Evolutionary conservation across 1,140 invertebrate species (phyloP).

Genomic region (Propsilocerus akamusi): DNA sequence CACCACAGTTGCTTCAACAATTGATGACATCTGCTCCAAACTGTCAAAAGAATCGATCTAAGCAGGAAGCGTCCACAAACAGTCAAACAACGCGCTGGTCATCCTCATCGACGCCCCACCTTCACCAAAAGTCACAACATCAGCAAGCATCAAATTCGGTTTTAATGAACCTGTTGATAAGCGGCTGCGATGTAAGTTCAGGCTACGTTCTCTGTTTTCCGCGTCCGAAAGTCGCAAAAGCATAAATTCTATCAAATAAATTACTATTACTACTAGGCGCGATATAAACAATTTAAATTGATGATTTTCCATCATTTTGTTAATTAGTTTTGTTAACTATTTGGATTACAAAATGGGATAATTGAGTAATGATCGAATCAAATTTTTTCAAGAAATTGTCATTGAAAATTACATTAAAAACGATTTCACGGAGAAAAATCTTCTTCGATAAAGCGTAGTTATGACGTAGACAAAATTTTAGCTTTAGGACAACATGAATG

Average conservation of each 20-base stretch:
- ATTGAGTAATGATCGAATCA: not conserved
- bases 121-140: constrained; percentile 11
- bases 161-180: constrained; percentile 78
- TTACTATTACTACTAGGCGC: not conserved
- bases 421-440: not conserved
- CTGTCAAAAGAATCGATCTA: not conserved
- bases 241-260: constrained; percentile 11
- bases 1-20: constrained; percentile 17
- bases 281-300: not conserved
- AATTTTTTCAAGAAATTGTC: not conserved
- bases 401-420: not conserved
- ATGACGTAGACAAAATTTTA: not conserved
- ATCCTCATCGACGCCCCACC: constrained; percentile 9
- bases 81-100: too few species aligned
- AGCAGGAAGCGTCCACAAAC: too few species aligned
- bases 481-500: too few species aligned
- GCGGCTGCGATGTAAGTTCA: constrained; percentile 77
- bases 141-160: constrained; percentile 29
- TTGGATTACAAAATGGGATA: not conserved
- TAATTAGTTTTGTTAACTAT: not conserved
- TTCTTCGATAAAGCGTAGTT: not conserved
- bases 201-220: constrained; percentile 71
- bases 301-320: constrained; percentile 1
- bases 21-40: constrained; percentile 12
- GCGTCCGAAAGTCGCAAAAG: constrained; percentile 26